Evolutionary conservation across 2,888 invertebrate species (phyloP), one percentile per base, ranked within the genome.

Genomic region (Prenolepis imparis): DNA sequence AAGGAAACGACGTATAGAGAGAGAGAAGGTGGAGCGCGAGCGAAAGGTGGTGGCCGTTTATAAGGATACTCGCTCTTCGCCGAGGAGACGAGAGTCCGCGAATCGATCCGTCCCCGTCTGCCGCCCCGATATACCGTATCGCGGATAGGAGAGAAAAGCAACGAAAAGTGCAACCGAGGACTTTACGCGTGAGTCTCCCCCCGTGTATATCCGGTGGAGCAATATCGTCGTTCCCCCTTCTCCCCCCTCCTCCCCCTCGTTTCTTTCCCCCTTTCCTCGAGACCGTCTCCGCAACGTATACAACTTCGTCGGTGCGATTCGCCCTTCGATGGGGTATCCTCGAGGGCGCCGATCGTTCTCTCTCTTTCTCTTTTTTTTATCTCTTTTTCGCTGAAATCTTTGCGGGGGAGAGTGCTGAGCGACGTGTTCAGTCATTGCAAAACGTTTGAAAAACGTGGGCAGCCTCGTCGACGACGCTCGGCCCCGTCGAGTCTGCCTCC

Each of bases 51-150:
- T 18, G 64, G 21, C 15, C 41, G 66, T 55, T 32, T 15, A 5
- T 36, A n/a, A 70, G 41, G 21, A 39, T 41, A 21, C 32, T 28
- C 55, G 24, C 15, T 55, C 11, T n/a, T 59, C 41, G 78, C 8
- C 36, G 66, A 18, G 28, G 39, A 77, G 72, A 24, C 41, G 32
- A 57, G 70, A 77, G 68, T 77, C 66, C 64, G 48, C 28, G 39
- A 44, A 78, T 78, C 78, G 78, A 78, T 78, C 78, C 57, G 44
- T 44, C 68, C 72, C 72, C 70, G 68, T n/a, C 55, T 57, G 57
- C 57, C 78, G 57, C 73, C 57, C 24, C 24, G 44, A 72, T 28
- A 72, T 44, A 44, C 44, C 72, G 28, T 32, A 15, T 24, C 73
- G 41, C 52, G 52, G 44, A 15, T 63, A 18, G n/a, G 9, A 21